Evolutionary conservation across 2,888 invertebrate genomes (phyloP), one percentile per base, ranked within the genome.

Genomic region (Leucophenga maculata): DNA sequence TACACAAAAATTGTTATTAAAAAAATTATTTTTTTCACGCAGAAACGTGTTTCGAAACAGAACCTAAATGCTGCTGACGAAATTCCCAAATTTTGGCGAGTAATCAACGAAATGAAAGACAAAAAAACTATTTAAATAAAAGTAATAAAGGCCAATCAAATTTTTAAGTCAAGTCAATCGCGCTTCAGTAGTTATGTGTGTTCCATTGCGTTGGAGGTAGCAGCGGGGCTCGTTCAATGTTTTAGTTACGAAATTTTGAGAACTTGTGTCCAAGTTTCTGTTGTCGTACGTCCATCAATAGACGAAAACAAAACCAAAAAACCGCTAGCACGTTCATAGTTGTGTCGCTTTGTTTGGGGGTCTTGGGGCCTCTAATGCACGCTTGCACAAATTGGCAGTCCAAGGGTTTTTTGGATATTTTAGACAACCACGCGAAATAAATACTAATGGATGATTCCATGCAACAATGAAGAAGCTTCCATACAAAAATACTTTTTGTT

Each of bases 221-320:
- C 9, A 39, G 39, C 3, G 39, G 11, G 6, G 14, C 14, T 50
- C 13, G 50, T 59, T 59, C 32, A 59, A 59, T 32, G 32, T 59
- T 59, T 39, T 31, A 59, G 26, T 59, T 59, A 31, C 65, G 52
- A 65, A 50, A 65, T 65, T 26, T 31, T 16, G 26, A 65, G 65
- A 65, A 65, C 11, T 59, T 20, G 14, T 44, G 22, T 20, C 22
- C 46, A 46, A 64, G 64, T 46, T 20, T 18, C 13, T 64, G n/a
- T 20, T 20, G 22, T 39, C n/a, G n/a, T n/a, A n/a, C 8, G 32
- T n/a, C 18, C 72, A 71, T 71, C 69, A 67, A 54, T 66, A 68
- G 50, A 16, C 55, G 31, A 44, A 22, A 55, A 32, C 32, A 59
- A 26, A 31, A 32, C 6, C 32, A 59, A 59, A 59, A 26, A 59